Conservation (phyloP, 92 coral and sea anemone genomes). For the Epizoanthus scotinus region DNA sequence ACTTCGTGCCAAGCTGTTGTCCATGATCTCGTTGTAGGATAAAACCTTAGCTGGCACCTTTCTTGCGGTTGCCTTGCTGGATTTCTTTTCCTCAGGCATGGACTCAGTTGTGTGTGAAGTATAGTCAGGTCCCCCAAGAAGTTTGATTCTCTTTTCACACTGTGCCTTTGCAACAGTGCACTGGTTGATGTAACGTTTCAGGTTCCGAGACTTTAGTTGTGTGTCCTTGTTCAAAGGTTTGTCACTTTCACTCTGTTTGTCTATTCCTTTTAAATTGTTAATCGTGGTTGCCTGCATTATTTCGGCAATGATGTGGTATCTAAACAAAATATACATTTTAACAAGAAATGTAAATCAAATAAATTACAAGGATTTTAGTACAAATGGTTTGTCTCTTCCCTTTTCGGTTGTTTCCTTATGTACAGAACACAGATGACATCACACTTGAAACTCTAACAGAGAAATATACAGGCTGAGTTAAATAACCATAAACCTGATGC, state of each 20-base stretch:
- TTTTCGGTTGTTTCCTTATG: too few species aligned
- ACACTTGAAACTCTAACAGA: too few species aligned
- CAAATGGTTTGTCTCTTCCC: neutral
- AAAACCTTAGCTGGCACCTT: conserved; percentile 66
- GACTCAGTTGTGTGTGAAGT: conserved; percentile 62
- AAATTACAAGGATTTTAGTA: neutral
- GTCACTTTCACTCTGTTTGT: conserved; percentile 67
- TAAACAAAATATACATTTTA: conserved; percentile 21
- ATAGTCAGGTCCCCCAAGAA: conserved; percentile 98
- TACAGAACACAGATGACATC: too few species aligned
- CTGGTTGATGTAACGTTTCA: conserved; percentile 93
- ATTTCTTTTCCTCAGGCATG: conserved; percentile 59
- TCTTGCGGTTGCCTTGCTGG: conserved; percentile 44
- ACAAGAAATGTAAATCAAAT: neutral
- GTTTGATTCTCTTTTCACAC: conserved; percentile 92
- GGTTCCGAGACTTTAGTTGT: conserved; percentile 89
- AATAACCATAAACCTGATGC: too few species aligned
- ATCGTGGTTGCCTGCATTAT: conserved; percentile 99
- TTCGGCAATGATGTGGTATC: conserved; percentile 97
- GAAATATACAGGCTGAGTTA: too few species aligned
- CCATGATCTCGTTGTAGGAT: conserved; percentile 88
- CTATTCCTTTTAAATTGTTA: conserved; percentile 90
- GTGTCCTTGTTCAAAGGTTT: conserved; percentile 85
- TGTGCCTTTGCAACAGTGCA: conserved; percentile 98
- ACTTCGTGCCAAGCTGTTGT: conserved; percentile 94